Base-by-base conservation (phyloP, 2,797 vertebrate species). In the Halcyon chelicuti region DNA sequence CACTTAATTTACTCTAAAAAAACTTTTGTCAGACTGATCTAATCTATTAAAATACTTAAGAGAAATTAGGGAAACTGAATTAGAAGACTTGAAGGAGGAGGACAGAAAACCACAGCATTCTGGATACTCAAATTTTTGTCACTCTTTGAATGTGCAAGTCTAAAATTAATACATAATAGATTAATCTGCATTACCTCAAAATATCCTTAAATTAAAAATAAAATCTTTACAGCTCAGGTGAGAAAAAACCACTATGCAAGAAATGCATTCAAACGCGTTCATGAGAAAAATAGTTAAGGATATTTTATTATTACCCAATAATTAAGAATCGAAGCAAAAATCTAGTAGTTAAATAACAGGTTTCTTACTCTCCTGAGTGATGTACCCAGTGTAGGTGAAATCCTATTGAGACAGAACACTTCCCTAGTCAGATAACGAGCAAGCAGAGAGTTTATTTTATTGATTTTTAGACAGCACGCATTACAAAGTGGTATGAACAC, bases 381-480 rank as follows among this genome's bases (percentile, higher is more conserved):
- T 80, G 61, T 44, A 89, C 67, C 80, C 96, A 94, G 86, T 44
- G 79, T 61, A 96, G 96, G 91, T 19, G 60, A 88, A 88, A 90
- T 67, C 72, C 88, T 95, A 80, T 77, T 81, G 91, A 92, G 80
- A 76, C 35, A 62, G 42, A 90, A 62, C 55, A 58, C 78, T 93
- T 84, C 73, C 29, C 85, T 80, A 79, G 76, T 67, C 94, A 93
- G 91, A 97, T 95, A 96, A 96, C 57, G 71, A 93, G 96, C 91
- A 97, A 97, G 92, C 94, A 96, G 92, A 73, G 94, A 95, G 93
- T 88, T 96, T 88, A 83, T 55, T 82, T 78, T 84, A 94, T 86
- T 85, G 77, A 79, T 93, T 97, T 97, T 96, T 94, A 98, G 95
- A 73, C 73, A 96, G 90, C 77, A 95, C 88, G 85, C 86, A 51